Evolutionary conservation across 2,888 invertebrate species (phyloP), one percentile per base, ranked within the genome.

Genomic region (Orchesella flavescens): DNA sequence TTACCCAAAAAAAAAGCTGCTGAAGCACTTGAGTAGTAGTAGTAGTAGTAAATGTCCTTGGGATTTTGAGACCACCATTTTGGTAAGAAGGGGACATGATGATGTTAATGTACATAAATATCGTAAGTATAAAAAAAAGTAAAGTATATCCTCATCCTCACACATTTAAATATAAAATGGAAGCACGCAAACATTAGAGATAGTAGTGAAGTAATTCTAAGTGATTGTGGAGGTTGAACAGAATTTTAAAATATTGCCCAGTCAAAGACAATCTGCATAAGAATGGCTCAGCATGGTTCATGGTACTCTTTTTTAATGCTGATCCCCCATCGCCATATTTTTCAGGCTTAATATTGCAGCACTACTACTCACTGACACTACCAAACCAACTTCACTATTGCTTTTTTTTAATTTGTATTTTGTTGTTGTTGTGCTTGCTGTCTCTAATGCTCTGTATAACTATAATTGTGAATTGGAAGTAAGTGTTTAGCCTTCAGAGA

Each of bases 41-140:
- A 72, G n/a, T n/a, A n/a, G n/a, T n/a, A n/a, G n/a, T n/a, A n/a
- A n/a, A 79, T 79, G 79, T 79, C 79, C 79, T 79, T 79, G 79
- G 79, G 72, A 72, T 63, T 72, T 72, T 63, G 71, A 72, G 79
- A 79, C 79, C 44, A 53, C 61, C 71, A 77, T 21, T 76, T 76
- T 76, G 63, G 61, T 74, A 49, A 49, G 49, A 49, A 49, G 49
- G 49, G 49, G 49, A 34, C 49, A 49, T 49, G 34, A 34, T 34
- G 34, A 4, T 49, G 12, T 49, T 15, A 7, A 49, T 49, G 49
- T 34, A 34, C 53, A 53, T 17, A 53, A n/a, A n/a, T n/a, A n/a
- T 57, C n/a, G 7, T 17, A 10, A 57, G 21, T 61, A 46, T 13
- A 46, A 46, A 21, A 21, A 21, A 23, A 9, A 61, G 5, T 2